These are phyloP conservation scores for Natrix natrix DNA, from an alignment of 2,797 vertebrate species.

Conservation along the genomic window DNA sequence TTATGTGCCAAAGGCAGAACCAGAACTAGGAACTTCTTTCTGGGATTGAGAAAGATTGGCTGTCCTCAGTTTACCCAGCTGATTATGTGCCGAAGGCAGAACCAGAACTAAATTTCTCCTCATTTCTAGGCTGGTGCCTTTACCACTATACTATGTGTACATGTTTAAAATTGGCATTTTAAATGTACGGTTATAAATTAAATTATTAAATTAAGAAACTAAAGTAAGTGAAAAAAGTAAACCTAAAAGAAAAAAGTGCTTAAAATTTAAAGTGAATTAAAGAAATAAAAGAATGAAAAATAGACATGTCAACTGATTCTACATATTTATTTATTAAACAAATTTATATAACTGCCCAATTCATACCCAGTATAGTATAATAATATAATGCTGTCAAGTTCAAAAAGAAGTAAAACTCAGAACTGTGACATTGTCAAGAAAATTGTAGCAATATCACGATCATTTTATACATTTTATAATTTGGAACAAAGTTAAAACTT, in stretches of 20 bases:
- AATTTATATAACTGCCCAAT: not conserved
- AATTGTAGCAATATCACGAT: not conserved
- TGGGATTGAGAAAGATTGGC: not conserved
- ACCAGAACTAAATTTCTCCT: not conserved
- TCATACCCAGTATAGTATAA: not conserved
- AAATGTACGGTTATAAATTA: not conserved
- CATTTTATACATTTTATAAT: not conserved
- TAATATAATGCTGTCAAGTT: not conserved
- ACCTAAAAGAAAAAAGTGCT: not conserved
- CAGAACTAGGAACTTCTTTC: not conserved
- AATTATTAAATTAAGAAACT: not conserved
- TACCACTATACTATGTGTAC: not conserved
- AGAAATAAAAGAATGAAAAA: not conserved
- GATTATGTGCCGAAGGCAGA: not conserved
- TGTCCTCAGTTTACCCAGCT: not conserved
- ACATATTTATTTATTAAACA: not conserved
- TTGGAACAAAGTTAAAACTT: not conserved
- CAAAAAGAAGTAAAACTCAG: not conserved
- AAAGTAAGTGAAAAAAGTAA: not conserved
- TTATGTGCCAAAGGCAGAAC: not conserved
- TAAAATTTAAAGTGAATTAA: not conserved
- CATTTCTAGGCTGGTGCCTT: not conserved
- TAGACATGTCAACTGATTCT: not conserved
- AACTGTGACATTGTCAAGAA: not conserved
- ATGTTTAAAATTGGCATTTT: not conserved